Evolutionary conservation across 2,113 vertebrate genomes (phyloP).

Genomic region (Jaculus jaculus): DNA sequence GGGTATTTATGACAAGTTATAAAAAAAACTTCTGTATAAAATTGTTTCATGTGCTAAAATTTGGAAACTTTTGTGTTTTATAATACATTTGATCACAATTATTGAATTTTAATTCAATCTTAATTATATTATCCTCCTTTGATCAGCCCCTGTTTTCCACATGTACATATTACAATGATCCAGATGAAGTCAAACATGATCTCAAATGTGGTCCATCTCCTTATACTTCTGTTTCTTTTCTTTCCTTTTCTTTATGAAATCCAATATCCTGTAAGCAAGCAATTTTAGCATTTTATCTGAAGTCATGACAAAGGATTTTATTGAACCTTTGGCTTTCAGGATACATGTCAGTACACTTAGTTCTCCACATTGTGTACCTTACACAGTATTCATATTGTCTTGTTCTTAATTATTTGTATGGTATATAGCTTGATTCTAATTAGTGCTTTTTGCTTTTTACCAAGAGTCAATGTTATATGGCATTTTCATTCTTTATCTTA

Average conservation of each 20-base stretch:
- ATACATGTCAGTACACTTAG: neutral
- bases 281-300: neutral
- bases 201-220: neutral
- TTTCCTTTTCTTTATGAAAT: neutral
- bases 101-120: slow-evolving; percentile 26
- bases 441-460: too few relatives aligned
- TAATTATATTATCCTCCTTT: neutral
- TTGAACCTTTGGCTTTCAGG: neutral
- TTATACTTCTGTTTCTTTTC: neutral
- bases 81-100: neutral
- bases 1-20: slow-evolving; percentile 50
- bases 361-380: neutral
- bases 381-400: too few relatives aligned
- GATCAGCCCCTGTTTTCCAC: neutral
- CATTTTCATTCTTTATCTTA: neutral
- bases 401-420: too few relatives aligned
- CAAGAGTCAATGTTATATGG: too few relatives aligned
- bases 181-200: neutral
- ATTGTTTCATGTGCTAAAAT: neutral
- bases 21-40: slow-evolving; percentile 25
- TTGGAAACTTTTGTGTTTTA: neutral
- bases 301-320: neutral
- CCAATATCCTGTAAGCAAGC: neutral
- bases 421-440: too few relatives aligned
- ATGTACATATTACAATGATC: neutral